Evolutionary conservation across 2,113 vertebrate genomes (phyloP).

Genomic region (Pachypanchax playfairii): DNA sequence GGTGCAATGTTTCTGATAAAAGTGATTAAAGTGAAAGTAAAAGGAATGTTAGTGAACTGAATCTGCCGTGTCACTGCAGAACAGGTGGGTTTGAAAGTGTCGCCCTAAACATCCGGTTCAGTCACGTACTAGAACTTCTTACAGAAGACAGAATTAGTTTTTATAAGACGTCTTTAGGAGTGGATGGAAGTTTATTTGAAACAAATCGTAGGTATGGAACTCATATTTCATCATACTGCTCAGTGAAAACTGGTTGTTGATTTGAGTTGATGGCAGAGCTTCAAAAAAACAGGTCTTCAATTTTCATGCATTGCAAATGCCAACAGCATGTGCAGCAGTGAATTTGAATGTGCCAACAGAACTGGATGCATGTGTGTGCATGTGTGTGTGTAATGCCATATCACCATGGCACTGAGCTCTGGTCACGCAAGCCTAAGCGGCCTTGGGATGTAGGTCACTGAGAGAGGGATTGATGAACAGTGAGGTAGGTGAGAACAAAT

Average conservation of each 20-base stretch:
- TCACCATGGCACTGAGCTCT: constrained; percentile 28
- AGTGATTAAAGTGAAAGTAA: neutral
- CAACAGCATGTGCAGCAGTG: neutral
- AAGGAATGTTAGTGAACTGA: neutral
- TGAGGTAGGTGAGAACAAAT: neutral
- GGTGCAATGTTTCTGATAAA: neutral
- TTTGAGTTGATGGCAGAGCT: neutral
- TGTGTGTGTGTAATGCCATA: constrained; percentile 16
- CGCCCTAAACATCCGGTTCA: neutral
- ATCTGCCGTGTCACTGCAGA: neutral
- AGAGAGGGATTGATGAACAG: constrained; percentile 6
- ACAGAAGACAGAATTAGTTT: too few species aligned
- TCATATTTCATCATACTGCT: neutral
- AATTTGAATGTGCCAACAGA: constrained; percentile 4
- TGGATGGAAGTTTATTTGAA: neutral
- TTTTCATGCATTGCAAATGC: neutral
- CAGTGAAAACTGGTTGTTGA: neutral
- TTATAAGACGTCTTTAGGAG: too few species aligned
- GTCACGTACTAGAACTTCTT: neutral
- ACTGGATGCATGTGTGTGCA: neutral
- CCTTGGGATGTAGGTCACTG: constrained; percentile 69
- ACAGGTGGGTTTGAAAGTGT: neutral
- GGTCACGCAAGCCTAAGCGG: constrained; percentile 66
- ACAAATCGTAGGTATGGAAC: too few species aligned
- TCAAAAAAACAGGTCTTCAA: neutral